Evolutionary conservation across 2,888 invertebrate genomes (phyloP), one percentile per base, ranked within the genome.

Genomic region (Drosophila peninsularis): DNA sequence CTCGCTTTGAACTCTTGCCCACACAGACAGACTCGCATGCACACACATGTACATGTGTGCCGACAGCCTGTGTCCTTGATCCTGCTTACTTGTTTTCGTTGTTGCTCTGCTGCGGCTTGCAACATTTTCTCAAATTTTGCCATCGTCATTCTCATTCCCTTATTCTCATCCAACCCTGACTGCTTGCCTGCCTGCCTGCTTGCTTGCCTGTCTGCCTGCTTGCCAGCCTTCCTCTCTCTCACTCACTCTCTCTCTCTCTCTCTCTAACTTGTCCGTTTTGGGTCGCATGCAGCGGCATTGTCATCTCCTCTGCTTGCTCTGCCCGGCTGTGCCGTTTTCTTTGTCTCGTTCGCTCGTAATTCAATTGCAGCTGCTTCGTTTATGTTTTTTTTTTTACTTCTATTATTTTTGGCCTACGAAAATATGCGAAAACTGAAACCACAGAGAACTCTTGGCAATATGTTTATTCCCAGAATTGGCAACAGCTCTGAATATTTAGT

Each of bases 281-380:
- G 56, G 39, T 54, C 54, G 54, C 54, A 54, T 54, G 53, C 53
- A 54, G 30, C 19, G 53, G 39, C 39, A 41, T 70, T 75, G 62
- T 74, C 74, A 62, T 70, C 73, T 71, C 69, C 70, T 71, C 66
- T 72, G 73, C 71, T 66, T 71, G 62, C 63, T 63, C 41, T 65
- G 75, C 64, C 57, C 65, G 58, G 55, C 80, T 65, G 56, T 65
- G 75, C 66, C 57, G 55, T 77, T 82, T 85, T 75, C 75, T 70
- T 66, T 79, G 60, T 62, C 42, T 67, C 50, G 73, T 73, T 74
- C 67, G 44, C 63, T 61, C 69, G 80, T 88, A 86, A 89, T 86
- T 89, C 71, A 88, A 87, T 84, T 90, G 90, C 91, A 91, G 91
- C 91, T 91, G 91, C 90, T 78, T 80, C 86, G 85, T 86, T 82